Base-by-base conservation (phyloP, 2,113 vertebrate genomes). In the Takifugu flavidus region DNA sequence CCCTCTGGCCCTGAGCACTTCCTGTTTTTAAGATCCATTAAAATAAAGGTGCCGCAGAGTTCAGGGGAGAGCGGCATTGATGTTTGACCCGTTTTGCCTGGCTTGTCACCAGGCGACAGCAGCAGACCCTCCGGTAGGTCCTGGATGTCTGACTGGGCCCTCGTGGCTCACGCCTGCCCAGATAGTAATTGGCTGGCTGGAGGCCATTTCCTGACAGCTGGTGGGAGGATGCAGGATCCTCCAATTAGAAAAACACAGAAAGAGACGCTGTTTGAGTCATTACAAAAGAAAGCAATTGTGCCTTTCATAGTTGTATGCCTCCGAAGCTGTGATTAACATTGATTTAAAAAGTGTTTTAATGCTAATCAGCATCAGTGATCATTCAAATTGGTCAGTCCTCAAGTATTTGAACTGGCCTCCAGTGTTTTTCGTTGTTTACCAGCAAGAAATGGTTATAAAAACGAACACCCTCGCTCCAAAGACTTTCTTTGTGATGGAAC, bases 111-210 rank as follows among this genome's bases (percentile, higher is more conserved):
- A 50, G 72, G 72, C 57, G n/a, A 67, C 53, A 27, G 47, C 46
- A 53, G 66, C 64, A 20, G 53, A 62, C 58, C 78, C 78, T 74
- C 53, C 15, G 74, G 75, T 79, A 72, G 65, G 53, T 49, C 61
- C 63, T 68, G 59, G 57, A 53, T 65, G 78, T 79, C 72, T 66
- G 77, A 53, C 77, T 69, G 53, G 65, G 71, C 70, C 71, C 55
- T 71, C n/a, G 44, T 59, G 64, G 77, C 57, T 20, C 49, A 60
- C 70, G 72, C 67, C 56, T 69, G 65, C 53, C 65, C 64, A 34
- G 70, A 79, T 70, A 77, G 73, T 86, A 84, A 86, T 84, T 86
- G 84, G 82, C 49, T 71, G 73, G 70, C 84, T 82, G 34, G 10
- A 65, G 63, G 67, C 71, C 52, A 51, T 59, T n/a, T 72, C 56